Percentiles rank a stretch among this genome's conserved stretches.
Conservation (phyloP, 2,113 vertebrate genomes). For the Triplophysa rosa region DNA sequence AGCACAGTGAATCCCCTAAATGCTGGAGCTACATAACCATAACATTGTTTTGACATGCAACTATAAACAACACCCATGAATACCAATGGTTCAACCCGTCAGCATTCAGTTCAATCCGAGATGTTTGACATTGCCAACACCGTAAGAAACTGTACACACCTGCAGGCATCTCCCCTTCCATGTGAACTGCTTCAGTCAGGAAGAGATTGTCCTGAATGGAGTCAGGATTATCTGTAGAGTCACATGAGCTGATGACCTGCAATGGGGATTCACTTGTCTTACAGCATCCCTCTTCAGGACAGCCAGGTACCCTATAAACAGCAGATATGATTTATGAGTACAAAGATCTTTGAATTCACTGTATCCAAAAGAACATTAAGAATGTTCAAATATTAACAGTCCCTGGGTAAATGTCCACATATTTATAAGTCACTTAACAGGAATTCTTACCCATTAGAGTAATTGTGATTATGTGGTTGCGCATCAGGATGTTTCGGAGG, state of each 20-base stretch:
- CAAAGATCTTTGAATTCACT: background rate
- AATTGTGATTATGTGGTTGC: slow-evolving; percentile 69
- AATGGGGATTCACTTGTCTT: slow-evolving; percentile 75
- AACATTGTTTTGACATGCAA: too few species aligned
- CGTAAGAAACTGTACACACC: slow-evolving; percentile 50
- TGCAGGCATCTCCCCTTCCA: slow-evolving; percentile 45
- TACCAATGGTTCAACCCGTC: too few species aligned
- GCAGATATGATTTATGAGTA: background rate
- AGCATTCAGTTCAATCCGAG: background rate
- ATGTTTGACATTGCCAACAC: background rate
- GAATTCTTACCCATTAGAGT: slow-evolving; percentile 74
- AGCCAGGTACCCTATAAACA: slow-evolving; percentile 61
- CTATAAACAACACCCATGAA: too few species aligned
- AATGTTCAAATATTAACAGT: too few species aligned
- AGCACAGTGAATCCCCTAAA: too few species aligned
- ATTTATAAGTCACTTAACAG: background rate
- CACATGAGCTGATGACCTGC: slow-evolving; percentile 70
- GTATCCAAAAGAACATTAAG: too few species aligned
- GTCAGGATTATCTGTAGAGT: slow-evolving; percentile 56
- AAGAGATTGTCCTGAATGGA: slow-evolving; percentile 51
- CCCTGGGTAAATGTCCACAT: too few species aligned
- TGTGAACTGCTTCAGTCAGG: slow-evolving; percentile 31
- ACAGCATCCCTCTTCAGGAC: slow-evolving; percentile 67
- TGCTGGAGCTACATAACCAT: too few species aligned
- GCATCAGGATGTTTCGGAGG: slow-evolving; percentile 73